These are phyloP conservation scores for Drosophila mulleri DNA, from an alignment of 2,888 invertebrate species.

Conservation along the genomic window DNA sequence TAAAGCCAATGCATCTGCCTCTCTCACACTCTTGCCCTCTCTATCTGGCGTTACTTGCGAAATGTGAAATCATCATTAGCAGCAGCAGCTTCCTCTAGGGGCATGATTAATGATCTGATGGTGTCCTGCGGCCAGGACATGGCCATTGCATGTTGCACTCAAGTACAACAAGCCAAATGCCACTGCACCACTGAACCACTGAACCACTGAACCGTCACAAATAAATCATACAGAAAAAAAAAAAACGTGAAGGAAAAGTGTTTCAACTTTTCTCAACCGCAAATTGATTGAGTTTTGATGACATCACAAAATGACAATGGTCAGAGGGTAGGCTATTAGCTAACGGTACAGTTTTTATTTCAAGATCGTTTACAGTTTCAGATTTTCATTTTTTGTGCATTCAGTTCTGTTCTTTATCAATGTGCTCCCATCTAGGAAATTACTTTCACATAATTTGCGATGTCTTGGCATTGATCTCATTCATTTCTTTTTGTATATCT, in stretches of 20 bases:
- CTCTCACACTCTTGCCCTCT: not conserved
- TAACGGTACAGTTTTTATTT: slow-evolving; percentile 32
- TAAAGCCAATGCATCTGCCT: slow-evolving; percentile 12
- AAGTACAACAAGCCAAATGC: slow-evolving; percentile 61
- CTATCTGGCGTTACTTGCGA: slow-evolving; percentile 32
- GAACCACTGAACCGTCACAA: slow-evolving; percentile 66
- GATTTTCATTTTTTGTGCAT: not conserved
- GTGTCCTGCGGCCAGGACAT: slow-evolving; percentile 45
- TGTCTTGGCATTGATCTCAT: slow-evolving; percentile 35
- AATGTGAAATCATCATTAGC: slow-evolving; percentile 63
- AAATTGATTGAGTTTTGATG: slow-evolving; percentile 75
- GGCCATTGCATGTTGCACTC: slow-evolving; percentile 55
- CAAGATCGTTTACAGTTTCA: slow-evolving; percentile 31
- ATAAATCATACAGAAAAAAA: slow-evolving; percentile 57
- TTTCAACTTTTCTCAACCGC: slow-evolving; percentile 58
- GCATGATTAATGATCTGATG: slow-evolving; percentile 67
- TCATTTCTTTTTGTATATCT: slow-evolving; percentile 5
- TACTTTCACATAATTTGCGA: slow-evolving; percentile 66
- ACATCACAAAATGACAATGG: slow-evolving; percentile 49
- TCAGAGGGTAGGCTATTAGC: slow-evolving; percentile 21
- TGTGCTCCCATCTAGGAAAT: slow-evolving; percentile 75
- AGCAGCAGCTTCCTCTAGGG: slow-evolving; percentile 45
- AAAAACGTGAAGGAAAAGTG: not conserved
- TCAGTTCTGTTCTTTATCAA: slow-evolving; percentile 55
- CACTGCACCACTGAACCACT: slow-evolving; percentile 47